Base-by-base conservation (phyloP, 2,888 invertebrate genomes). In the Encarsia formosa region DNA sequence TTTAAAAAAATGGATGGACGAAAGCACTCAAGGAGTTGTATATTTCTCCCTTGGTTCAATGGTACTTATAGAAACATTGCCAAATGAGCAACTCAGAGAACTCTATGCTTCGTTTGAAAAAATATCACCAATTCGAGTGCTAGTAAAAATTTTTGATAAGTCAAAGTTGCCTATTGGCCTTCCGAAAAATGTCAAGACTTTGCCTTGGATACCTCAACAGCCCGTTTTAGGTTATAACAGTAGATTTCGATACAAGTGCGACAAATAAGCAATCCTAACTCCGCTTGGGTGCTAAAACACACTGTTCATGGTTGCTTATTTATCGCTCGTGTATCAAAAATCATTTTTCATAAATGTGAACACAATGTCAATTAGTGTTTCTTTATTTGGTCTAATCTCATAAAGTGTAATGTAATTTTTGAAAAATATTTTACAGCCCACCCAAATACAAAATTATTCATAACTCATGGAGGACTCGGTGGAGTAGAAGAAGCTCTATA, bases 401-500 rank as follows among this genome's bases (percentile, higher is more conserved):
- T n/a, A 34, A 34, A n/a, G 5, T 11, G 16, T n/a, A 34, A n/a
- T 15, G n/a, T 34, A 13, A 15, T 6, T n/a, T 15, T 34, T 29
- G 29, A 13, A 29, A 29, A 29, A 9, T 13, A 29, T 29, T 29
- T 26, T 24, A 5, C 22, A 57, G 57, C 42, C 1, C 57, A 57
- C 29, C 34, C 22, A 3, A 57, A 75, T 35, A 67, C 71, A 0
- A 64, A 64, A 37, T 69, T 70, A 6, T 77, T 65, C 19, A 58
- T 66, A 22, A 63, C 64, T 2, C 67, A 68, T 23, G 65, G 64
- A 60, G 63, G 66, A 6, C 56, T 59, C 20, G 65, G 63, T 60
- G 63, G 66, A 8, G 53, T 59, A 4, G 68, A 67, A 43, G 73
- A 73, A 49, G 66, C 73, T 4, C 56, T 72, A 51, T 57, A 65